Base-by-base conservation (phyloP, 2,797 vertebrate genomes). In the Scolopax rusticola region DNA sequence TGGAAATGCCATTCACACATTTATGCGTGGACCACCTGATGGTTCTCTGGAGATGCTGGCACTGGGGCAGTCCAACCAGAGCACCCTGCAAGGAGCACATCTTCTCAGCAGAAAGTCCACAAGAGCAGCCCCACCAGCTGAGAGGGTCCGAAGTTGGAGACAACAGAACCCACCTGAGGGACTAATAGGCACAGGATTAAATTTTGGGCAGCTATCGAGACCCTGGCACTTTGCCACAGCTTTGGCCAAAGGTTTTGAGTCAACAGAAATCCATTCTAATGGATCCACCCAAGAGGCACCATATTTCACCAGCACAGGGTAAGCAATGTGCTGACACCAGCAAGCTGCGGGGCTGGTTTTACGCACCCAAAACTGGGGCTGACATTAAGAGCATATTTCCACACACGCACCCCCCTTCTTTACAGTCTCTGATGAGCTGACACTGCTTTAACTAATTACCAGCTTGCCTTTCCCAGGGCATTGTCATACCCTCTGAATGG, bases 401-500 rank as follows among this genome's bases (percentile, higher is more conserved):
- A 41, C 41, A 36, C 36, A 36, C 10, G n/a, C n/a, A n/a, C 33
- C 15, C 51, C 15, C 20, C 12, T 16, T 43, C 30, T 61, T 59
- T 81, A 83, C 21, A n/a, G 41, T 76, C 28, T 45, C 54, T 6
- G 11, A 45, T 38, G 78, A 14, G 43, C 79, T 87, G 45, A 60
- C 32, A 74, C 28, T 51, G 32, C 69, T 77, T 92, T 94, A 93
- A 93, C 87, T 91, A 84, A 96, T 92, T 61, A 84, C 76, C 25
- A 15, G 6, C 9, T 60, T 84, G 71, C 84, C 54, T 24, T 91
- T 70, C 67, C 43, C 74, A 14, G 30, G 86, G 89, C 50, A 9
- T 17, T 61, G 94, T 67, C 93, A 89, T 73, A 56, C 67, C 57
- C 76, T 95, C 90, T 77, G 89, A 88, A 96, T 25, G 36, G 84